Evolutionary conservation across 2,888 invertebrate genomes (phyloP).

Genomic region (Drosophila pegasa): DNA sequence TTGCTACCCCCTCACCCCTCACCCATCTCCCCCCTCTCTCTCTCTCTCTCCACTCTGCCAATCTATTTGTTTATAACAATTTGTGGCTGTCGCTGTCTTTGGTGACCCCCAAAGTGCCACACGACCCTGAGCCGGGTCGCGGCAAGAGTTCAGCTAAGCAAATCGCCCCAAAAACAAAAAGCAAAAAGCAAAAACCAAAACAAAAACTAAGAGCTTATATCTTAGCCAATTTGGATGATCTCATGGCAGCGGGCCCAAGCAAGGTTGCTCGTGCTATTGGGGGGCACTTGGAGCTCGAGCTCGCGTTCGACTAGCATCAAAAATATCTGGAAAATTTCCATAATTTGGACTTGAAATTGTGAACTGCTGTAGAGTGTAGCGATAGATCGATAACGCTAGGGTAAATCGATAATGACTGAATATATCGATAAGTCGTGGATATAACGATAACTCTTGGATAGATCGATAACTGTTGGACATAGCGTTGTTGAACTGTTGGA

Average conservation of each 20-base stretch:
- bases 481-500: too few species aligned
- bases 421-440: too few species aligned
- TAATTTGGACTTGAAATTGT: not conserved
- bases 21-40: not conserved
- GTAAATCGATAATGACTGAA: not conserved
- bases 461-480: too few species aligned
- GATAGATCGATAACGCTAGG: not conserved
- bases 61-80: slow-evolving; percentile 15
- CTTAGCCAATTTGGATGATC: slow-evolving; percentile 38
- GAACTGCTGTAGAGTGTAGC: not conserved
- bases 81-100: slow-evolving; percentile 15
- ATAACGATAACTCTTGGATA: too few species aligned
- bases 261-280: slow-evolving; percentile 34
- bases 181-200: not conserved
- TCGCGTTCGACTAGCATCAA: not conserved
- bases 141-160: slow-evolving; percentile 47
- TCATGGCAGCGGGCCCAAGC: slow-evolving; percentile 35
- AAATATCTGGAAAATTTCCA: slow-evolving; percentile 1
- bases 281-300: slow-evolving; percentile 7
- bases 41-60: not conserved
- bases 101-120: slow-evolving; percentile 67
- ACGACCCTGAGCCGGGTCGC: slow-evolving; percentile 68
- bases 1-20: slow-evolving; percentile 11
- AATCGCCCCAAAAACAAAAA: slow-evolving; percentile 28
- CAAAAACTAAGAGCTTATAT: slow-evolving; percentile 1